A percentile compares a stretch with the other conserved stretches of the same genome.
Conservation (phyloP, 2,888 invertebrate species). For the Hypolimnas misippus region DNA sequence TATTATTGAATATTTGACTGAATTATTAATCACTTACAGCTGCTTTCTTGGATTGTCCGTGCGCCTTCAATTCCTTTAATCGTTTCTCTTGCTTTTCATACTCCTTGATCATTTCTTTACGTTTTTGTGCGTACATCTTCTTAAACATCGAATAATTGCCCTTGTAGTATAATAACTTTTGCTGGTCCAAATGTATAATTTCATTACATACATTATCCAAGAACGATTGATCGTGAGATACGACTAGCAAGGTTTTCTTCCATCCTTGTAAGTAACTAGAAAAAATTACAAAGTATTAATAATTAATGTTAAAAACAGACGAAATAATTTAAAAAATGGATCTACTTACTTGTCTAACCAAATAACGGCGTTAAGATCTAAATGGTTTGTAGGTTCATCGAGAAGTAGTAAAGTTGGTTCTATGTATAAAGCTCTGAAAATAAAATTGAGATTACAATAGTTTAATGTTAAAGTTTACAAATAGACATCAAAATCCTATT, state of each 20-base stretch:
- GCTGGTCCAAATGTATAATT: conserved; percentile 97
- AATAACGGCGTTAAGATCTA: conserved; percentile 99
- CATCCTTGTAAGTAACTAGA: conserved; percentile 96
- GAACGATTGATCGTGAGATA: conserved; percentile 99
- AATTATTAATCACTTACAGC: conserved; percentile 87
- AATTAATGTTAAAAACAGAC: not conserved
- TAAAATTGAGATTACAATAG: not conserved
- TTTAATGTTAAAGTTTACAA: too few relatives aligned
- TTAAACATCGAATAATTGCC: conserved; percentile 99
- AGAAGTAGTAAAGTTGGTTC: conserved; percentile 98
- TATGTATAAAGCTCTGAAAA: conserved; percentile 93
- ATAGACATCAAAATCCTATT: not conserved
- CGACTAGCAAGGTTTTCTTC: conserved; percentile 99
- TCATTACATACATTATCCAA: conserved; percentile 99
- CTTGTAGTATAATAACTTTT: conserved; percentile 97
- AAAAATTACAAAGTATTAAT: conserved; percentile 35
- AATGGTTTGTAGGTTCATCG: conserved; percentile 99
- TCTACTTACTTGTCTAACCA: conserved; percentile 99
- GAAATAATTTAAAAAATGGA: too few relatives aligned
- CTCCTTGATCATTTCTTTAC: conserved; percentile 97
- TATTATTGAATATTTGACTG: too few relatives aligned
- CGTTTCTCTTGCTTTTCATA: conserved; percentile 99
- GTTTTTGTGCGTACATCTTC: conserved; percentile 98
- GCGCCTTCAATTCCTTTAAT: conserved; percentile 96
- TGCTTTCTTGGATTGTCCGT: conserved; percentile 97